Base-by-base conservation (phyloP, 2,797 vertebrate species). In the Merluccius polli region DNA sequence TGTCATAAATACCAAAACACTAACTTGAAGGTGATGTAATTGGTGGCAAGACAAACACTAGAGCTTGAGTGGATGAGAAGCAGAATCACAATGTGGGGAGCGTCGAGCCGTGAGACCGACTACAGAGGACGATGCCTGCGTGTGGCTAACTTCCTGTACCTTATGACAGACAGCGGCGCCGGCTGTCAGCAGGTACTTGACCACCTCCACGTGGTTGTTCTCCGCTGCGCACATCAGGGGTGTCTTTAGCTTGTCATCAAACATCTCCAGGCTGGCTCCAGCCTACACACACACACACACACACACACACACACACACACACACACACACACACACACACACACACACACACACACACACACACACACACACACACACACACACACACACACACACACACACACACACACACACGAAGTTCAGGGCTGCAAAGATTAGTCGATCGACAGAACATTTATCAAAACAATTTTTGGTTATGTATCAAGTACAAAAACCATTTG, bases 131-230 rank as follows among this genome's bases (percentile, higher is more conserved):
- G 15, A 33, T 24, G 10, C 2, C 4, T 11, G 24, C 4, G 24
- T 3, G 59, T 12, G 59, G 24, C 59, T 35, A 24, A 31, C 27
- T 6, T 18, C 29, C 73, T 77, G 32, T 24, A 99, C 98, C 96
- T 97, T 99, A 33, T 96, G 96, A 76, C 94, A 90, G 70, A 96
- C 86, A 0, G 95, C 90, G 0, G 97, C 97, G 77, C 97, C 97
- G 0, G 97, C 97, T 87, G 96, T 96, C 77, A 99, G 94, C 85
- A 99, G 94, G 90, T 98, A 99, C 89, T 95, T 95, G 83, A 98
- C 95, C 0, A 96, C 96, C 32, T 98, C 96, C 90, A 97, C 83
- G 44, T 97, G 96, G 92, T 96, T 97, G 90, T 96, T 97, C 84
- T 98, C 96, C 75, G 95, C 96, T 10, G 98, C 96, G 4, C 95